These are phyloP conservation scores for Chelmon rostratus DNA, from an alignment of 2,797 vertebrate species.

Conservation along the genomic window DNA sequence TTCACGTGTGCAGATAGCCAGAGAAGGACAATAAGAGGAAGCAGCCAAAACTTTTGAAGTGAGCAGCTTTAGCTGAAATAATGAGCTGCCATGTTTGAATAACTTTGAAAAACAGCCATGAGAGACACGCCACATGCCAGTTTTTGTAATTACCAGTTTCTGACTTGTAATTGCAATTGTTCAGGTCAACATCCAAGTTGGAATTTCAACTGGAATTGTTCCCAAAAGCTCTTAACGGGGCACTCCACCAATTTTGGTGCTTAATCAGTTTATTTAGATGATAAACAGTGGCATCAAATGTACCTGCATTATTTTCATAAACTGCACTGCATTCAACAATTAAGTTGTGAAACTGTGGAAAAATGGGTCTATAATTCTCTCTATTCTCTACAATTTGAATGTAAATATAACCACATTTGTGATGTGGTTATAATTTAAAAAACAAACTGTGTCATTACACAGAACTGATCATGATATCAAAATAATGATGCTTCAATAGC, in stretches of 20 bases:
- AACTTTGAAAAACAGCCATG: constrained; percentile 3
- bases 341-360: background rate
- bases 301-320: background rate
- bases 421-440: background rate
- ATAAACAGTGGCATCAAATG: background rate
- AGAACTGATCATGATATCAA: constrained; percentile 3
- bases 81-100: constrained; percentile 12
- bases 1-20: constrained; percentile 7
- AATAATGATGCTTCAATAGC: constrained; percentile 17
- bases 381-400: background rate
- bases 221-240: background rate
- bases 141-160: background rate
- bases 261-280: background rate
- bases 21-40: background rate
- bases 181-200: background rate
- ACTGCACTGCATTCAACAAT: background rate
- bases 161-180: constrained; percentile 7
- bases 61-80: constrained; percentile 20
- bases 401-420: background rate
- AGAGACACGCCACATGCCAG: too few relatives aligned
- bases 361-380: background rate
- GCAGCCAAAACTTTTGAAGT: constrained; percentile 9
- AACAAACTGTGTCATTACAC: background rate
- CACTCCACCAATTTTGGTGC: background rate
- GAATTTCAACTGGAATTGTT: background rate